Conservation (phyloP, 2,888 invertebrate species). For the Microlaimidae sp. region DNA sequence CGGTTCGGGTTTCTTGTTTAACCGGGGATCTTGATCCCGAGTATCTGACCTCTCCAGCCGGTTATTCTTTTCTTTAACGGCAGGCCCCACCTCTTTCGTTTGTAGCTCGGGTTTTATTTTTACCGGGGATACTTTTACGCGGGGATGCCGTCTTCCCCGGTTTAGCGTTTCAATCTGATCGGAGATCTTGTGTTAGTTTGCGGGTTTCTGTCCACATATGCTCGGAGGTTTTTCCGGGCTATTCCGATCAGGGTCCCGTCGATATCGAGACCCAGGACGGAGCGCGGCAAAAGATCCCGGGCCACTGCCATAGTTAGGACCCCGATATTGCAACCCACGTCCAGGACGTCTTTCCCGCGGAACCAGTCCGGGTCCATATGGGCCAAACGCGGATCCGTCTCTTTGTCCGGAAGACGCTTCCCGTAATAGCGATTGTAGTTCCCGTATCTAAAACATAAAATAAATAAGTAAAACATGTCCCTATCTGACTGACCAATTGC, state of each 20-base stretch:
- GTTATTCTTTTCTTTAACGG: not conserved
- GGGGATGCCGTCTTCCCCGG: too few species aligned
- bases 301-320: constrained; percentile 80
- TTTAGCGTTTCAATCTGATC: too few species aligned
- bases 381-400: constrained; percentile 57
- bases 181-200: not conserved
- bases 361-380: constrained; percentile 68
- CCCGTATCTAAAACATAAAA: constrained; percentile 76
- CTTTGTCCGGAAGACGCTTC: constrained; percentile 61
- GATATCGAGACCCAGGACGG: constrained; percentile 76
- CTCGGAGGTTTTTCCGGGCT: constrained; percentile 49
- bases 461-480: too few species aligned
- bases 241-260: constrained; percentile 64
- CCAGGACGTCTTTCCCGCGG: constrained; percentile 67
- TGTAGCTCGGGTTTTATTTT: too few species aligned
- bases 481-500: too few species aligned
- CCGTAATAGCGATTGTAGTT: constrained; percentile 95
- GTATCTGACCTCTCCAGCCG: not conserved
- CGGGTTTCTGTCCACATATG: not conserved
- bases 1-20: not conserved
- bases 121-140: too few species aligned
- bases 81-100: not conserved
- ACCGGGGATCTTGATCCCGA: not conserved
- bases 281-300: constrained; percentile 61
- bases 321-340: constrained; percentile 94